A percentile compares a stretch with the other conserved stretches of the same genome.
These are phyloP conservation scores for Monodelphis domestica DNA, from an alignment of 2,797 vertebrate genomes.

Conservation along the genomic window DNA sequence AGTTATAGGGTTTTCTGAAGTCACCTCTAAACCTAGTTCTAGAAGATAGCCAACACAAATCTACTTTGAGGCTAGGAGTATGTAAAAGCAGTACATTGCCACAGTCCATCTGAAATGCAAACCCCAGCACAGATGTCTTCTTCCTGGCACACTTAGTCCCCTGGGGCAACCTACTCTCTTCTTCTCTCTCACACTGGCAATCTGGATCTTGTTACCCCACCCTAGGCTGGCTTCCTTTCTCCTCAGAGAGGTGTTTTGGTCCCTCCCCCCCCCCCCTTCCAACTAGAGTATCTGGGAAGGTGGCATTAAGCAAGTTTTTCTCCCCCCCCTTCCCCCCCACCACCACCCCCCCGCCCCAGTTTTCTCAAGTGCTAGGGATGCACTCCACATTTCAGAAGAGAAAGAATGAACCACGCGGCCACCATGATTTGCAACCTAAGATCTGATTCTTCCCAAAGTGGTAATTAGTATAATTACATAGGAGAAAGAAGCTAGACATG, in stretches of 20 bases:
- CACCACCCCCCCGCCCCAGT: not conserved
- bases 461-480: not conserved
- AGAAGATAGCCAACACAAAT: not conserved
- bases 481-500: not conserved
- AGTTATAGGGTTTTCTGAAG: not conserved
- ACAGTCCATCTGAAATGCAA: not conserved
- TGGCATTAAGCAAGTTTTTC: not conserved
- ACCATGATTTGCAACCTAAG: not conserved
- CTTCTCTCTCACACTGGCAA: not conserved
- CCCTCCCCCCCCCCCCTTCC: not conserved
- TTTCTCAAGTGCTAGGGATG: not conserved
- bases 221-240: not conserved
- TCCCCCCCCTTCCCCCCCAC: not conserved
- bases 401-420: not conserved
- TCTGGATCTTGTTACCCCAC: not conserved
- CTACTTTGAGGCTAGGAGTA: not conserved
- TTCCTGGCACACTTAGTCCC: not conserved
- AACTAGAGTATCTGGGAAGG: not conserved
- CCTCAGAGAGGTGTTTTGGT: not conserved
- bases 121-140: not conserved
- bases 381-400: not conserved
- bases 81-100: not conserved
- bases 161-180: not conserved
- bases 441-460: slow-evolving; percentile 3
- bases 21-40: not conserved